Evolutionary conservation across 2,113 vertebrate genomes (phyloP).

Genomic region (Tympanuchus pallidicinctus): DNA sequence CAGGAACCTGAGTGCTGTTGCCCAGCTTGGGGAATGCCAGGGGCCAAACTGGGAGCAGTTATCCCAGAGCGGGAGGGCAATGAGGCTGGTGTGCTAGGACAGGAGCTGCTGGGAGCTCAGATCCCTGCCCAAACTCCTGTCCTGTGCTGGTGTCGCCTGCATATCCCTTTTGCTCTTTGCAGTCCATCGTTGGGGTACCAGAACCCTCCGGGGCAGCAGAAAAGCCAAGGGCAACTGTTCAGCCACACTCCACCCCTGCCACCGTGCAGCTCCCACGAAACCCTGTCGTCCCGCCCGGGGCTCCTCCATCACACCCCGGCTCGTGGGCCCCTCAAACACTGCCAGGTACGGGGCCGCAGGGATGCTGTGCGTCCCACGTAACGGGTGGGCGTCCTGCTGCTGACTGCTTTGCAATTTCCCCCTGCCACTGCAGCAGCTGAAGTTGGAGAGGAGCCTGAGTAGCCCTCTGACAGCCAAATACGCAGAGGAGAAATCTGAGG

Average conservation of each 20-base stretch:
- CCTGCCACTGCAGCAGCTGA: constrained; percentile 78
- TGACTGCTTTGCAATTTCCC: background rate
- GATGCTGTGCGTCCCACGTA: accelerated
- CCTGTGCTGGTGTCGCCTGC: background rate
- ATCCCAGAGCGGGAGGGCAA: background rate
- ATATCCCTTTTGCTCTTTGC: constrained; percentile 12
- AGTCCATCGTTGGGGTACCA: constrained; percentile 92
- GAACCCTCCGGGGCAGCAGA: constrained; percentile 86
- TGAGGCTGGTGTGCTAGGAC: background rate
- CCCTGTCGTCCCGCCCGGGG: constrained; percentile 61
- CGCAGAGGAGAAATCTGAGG: constrained; percentile 91
- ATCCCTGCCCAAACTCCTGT: background rate
- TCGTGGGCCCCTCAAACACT: constrained; percentile 82
- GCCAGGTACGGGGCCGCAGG: constrained; percentile 83
- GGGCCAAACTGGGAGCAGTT: background rate
- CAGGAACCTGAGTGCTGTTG: background rate
- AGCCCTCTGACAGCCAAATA: constrained; percentile 82
- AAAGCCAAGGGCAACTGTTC: constrained; percentile 82
- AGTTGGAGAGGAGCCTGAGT: constrained; percentile 87
- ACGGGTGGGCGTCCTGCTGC: accelerated
- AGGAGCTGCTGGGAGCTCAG: background rate
- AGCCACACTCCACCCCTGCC: constrained; percentile 65
- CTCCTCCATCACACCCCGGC: constrained; percentile 77
- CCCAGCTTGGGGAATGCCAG: too few relatives aligned
- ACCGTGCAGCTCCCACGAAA: constrained; percentile 81